Evolutionary conservation across 2,797 vertebrate genomes (phyloP).

Genomic region (Neopelma chrysocephalum): DNA sequence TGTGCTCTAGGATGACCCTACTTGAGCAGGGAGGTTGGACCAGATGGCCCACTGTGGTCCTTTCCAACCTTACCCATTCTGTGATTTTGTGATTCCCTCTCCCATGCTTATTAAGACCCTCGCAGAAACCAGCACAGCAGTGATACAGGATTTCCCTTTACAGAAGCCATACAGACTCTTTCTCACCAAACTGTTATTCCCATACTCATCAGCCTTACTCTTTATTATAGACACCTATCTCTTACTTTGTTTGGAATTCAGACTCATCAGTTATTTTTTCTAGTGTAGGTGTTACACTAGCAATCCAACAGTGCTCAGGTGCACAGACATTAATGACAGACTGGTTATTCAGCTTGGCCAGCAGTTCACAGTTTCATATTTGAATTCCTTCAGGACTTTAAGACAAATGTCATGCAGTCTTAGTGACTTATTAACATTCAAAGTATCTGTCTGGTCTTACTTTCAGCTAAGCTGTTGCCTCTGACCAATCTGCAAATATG

Average conservation of each 20-base stretch:
- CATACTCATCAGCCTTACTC: background rate
- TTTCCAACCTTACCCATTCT: background rate
- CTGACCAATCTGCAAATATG: background rate
- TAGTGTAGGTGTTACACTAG: background rate
- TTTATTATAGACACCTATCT: background rate
- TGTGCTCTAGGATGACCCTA: background rate
- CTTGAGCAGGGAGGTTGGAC: background rate
- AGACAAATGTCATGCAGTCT: background rate
- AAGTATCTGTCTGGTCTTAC: background rate
- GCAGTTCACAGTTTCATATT: background rate
- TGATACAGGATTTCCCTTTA: background rate
- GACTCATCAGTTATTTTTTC: background rate
- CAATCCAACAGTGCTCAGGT: background rate
- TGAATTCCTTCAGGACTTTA: conserved; percentile 11
- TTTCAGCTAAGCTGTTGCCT: background rate
- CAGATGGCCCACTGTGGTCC: background rate
- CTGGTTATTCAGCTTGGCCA: background rate
- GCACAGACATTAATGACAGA: background rate
- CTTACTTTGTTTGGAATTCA: background rate
- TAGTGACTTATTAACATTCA: background rate
- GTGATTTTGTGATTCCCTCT: background rate
- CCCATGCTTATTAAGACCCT: background rate
- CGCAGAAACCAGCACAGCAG: background rate
- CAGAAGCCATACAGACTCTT: background rate
- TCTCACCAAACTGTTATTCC: background rate